A percentile compares a stretch with the other conserved stretches of the same genome.
These are phyloP conservation scores for Saccostrea cuccullata DNA, from an alignment of 1,140 invertebrate species.

Conservation along the genomic window DNA sequence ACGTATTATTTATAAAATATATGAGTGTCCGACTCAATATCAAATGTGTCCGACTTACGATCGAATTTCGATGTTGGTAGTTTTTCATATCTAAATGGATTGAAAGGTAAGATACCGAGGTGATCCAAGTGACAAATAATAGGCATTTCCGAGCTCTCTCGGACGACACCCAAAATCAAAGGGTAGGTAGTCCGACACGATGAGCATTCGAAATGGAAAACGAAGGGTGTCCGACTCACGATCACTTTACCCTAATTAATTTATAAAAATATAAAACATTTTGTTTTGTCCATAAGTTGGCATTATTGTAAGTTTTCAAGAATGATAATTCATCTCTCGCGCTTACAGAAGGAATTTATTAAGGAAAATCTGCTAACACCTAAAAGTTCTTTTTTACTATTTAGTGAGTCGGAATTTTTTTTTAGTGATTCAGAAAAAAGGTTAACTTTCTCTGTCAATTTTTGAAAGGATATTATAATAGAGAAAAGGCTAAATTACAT, in stretches of 20 bases:
- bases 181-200: no score
- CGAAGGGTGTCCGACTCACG: no score
- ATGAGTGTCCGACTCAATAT: no score
- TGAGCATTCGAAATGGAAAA: no score
- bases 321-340: neutral
- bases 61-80: no score
- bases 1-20: no score
- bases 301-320: conserved; percentile 8
- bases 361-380: neutral
- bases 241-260: neutral
- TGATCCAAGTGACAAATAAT: no score
- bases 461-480: neutral
- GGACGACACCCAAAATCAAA: no score
- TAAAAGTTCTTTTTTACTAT: neutral
- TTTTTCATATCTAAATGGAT: no score
- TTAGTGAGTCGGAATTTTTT: neutral
- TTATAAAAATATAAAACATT: neutral
- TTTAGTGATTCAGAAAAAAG: neutral
- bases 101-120: no score
- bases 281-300: neutral
- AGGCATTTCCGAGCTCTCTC: no score
- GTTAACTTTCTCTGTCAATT: neutral
- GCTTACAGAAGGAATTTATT: neutral
- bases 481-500: neutral
- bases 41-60: no score